Evolutionary conservation across 2,113 vertebrate species (phyloP).

Genomic region (Elanus axillaris): DNA sequence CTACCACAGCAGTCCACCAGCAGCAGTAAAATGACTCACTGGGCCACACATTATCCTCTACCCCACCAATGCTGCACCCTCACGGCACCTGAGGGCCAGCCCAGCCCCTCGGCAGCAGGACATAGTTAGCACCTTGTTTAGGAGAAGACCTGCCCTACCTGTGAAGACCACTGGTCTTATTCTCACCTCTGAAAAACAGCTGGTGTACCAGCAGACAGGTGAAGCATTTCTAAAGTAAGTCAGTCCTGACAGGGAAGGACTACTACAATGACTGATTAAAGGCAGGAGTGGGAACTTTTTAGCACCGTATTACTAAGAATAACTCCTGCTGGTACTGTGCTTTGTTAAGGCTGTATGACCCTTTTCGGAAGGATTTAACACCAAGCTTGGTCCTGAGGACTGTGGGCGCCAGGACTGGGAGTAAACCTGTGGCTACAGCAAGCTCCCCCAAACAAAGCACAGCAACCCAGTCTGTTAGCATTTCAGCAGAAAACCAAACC

Average conservation of each 20-base stretch:
- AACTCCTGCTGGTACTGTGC: neutral
- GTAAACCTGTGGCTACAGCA: too few relatives aligned
- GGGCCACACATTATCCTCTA: fast-evolving
- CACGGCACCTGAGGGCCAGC: neutral
- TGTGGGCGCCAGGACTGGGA: too few relatives aligned
- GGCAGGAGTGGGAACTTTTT: neutral
- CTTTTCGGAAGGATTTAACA: neutral
- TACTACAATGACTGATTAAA: neutral
- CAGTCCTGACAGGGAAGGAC: too few relatives aligned
- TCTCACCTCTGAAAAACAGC: neutral
- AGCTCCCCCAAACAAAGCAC: neutral
- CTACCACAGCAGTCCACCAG: neutral
- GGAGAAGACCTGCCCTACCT: neutral
- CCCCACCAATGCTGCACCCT: neutral
- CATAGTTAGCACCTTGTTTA: neutral
- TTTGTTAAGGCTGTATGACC: fast-evolving
- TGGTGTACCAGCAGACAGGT: neutral
- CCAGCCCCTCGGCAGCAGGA: neutral
- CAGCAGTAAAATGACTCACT: fast-evolving
- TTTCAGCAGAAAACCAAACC: neutral
- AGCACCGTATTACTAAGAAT: neutral
- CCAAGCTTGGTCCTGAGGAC: neutral
- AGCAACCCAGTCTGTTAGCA: fast-evolving
- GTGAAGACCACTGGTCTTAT: neutral
- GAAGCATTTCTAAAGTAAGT: neutral